Evolutionary conservation across 2,888 invertebrate genomes (phyloP).

Genomic region (Gasteruption jaculator): DNA sequence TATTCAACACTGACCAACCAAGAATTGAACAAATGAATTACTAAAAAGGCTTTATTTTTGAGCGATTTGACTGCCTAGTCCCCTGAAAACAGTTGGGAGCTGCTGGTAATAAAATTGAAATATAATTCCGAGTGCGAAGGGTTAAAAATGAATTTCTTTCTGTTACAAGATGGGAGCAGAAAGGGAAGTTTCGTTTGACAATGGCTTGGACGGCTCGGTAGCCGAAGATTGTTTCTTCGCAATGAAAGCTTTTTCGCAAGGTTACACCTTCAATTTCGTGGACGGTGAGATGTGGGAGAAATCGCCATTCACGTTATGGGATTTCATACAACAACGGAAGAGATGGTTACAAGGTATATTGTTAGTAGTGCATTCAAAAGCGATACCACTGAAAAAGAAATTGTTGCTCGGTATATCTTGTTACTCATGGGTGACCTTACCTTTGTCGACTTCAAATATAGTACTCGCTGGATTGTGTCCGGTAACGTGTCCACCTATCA

Average conservation of each 20-base stretch:
- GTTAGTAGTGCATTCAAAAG: conserved; percentile 81
- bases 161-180: conserved; percentile 84
- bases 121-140: too few species aligned
- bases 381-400: conserved; percentile 76
- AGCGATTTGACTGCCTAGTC: too few species aligned
- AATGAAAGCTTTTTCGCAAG: conserved; percentile 88
- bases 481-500: conserved; percentile 75
- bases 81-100: too few species aligned
- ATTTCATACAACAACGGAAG: conserved; percentile 93
- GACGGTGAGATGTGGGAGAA: conserved; percentile 99
- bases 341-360: conserved; percentile 93
- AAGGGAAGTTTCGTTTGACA: conserved; percentile 88
- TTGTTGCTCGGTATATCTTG: conserved; percentile 80
- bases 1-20: too few species aligned
- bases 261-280: conserved; percentile 90
- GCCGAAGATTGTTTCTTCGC: conserved; percentile 97
- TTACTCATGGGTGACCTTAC: conserved; percentile 95
- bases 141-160: background rate
- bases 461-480: conserved; percentile 81
- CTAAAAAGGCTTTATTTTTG: too few species aligned
- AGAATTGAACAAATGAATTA: too few species aligned
- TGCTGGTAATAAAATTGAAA: too few species aligned
- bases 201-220: conserved; percentile 94
- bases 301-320: conserved; percentile 90
- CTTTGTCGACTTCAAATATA: conserved; percentile 86